A percentile compares a stretch with the other conserved stretches of the same genome.
These are phyloP conservation scores for Zaprionus ghesquierei DNA, from an alignment of 1,140 invertebrate genomes.

Conservation along the genomic window DNA sequence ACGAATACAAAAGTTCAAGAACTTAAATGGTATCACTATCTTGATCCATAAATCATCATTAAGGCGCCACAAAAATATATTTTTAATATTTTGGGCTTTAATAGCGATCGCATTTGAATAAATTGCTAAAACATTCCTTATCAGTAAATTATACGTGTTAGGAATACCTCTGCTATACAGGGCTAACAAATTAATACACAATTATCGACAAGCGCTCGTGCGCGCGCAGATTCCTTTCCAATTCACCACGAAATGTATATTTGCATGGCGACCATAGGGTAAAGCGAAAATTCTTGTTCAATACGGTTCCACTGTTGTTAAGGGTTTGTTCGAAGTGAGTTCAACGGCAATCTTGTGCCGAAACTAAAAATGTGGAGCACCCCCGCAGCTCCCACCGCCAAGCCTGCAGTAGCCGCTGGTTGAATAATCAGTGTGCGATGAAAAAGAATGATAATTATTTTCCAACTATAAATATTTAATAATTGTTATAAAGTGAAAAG, in stretches of 20 bases:
- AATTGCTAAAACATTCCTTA: neutral
- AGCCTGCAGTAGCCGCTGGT: conserved; percentile 42
- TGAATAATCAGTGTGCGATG: conserved; percentile 53
- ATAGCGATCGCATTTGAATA: neutral
- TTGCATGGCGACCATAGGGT: conserved; percentile 42
- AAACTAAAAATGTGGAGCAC: conserved; percentile 35
- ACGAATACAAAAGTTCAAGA: neutral
- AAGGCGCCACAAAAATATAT: neutral
- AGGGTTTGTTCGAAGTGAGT: conserved; percentile 83
- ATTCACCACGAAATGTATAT: conserved; percentile 38
- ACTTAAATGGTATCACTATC: neutral
- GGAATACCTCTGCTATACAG: conserved; percentile 4
- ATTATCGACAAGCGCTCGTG: conserved; percentile 40
- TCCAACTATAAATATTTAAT: conserved; percentile 8
- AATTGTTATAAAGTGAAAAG: conserved; percentile 34
- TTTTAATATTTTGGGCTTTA: neutral
- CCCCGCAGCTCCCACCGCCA: conserved; percentile 10
- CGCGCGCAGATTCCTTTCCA: conserved; percentile 38
- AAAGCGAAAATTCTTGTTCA: conserved; percentile 52
- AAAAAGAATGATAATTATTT: conserved; percentile 32
- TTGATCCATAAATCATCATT: neutral
- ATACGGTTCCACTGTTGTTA: conserved; percentile 77
- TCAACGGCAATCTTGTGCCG: conserved; percentile 28
- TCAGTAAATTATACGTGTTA: neutral
- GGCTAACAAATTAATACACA: neutral